Conservation (phyloP, 2,113 vertebrate species). For the Isichthys henryi region DNA sequence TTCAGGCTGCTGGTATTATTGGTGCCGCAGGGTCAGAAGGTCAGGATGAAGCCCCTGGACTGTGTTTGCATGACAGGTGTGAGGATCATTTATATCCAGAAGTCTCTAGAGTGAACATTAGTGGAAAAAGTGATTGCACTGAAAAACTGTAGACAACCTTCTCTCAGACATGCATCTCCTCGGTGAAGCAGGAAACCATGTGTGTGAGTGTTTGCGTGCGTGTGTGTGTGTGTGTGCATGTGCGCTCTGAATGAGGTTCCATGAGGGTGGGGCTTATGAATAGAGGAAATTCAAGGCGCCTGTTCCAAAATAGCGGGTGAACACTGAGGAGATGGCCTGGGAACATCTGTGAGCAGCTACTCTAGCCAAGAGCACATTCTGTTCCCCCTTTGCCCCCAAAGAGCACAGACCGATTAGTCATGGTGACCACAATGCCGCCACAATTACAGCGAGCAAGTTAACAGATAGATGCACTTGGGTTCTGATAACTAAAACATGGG, state of each 20-base stretch:
- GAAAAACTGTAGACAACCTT: neutral
- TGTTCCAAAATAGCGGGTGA: constrained; percentile 23
- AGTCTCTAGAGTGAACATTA: constrained; percentile 24
- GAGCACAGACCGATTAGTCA: neutral
- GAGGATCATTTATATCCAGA: neutral
- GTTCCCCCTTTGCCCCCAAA: constrained; percentile 42
- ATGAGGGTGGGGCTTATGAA: neutral
- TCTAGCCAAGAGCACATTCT: constrained; percentile 54
- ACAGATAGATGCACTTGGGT: neutral
- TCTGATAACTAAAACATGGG: neutral
- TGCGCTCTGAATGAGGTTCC: neutral
- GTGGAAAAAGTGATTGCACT: constrained; percentile 39
- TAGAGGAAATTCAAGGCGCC: neutral
- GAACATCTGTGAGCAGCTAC: constrained; percentile 53
- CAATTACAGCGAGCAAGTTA: neutral
- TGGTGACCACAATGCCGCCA: neutral
- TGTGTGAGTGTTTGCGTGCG: neutral
- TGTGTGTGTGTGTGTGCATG: constrained; percentile 1
- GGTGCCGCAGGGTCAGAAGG: neutral
- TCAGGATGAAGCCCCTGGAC: neutral
- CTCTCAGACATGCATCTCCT: neutral
- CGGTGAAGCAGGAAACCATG: neutral
- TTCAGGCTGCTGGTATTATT: neutral
- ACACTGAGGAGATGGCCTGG: constrained; percentile 35
- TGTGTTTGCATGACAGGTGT: neutral